phyloP scores from a whole-genome alignment of 2,113 vertebrate genomes.

The Prietella phreatophila region DNA sequence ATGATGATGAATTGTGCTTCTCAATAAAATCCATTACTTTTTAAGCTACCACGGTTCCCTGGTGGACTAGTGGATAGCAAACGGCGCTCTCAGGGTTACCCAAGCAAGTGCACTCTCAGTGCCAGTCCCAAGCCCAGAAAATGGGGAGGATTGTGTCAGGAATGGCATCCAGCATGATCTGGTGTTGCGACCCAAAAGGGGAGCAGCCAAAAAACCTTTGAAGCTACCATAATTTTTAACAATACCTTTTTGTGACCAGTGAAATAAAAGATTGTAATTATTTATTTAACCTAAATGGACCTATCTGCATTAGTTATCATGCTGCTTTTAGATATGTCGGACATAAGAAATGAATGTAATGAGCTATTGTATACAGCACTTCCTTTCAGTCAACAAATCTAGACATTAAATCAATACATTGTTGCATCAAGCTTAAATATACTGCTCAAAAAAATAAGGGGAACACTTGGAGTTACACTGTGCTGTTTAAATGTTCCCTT shows the following conservation, averaged over 20 bases:
- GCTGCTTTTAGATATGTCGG: not conserved
- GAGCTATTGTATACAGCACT: not conserved
- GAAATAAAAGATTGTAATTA: not conserved
- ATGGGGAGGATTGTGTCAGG: no score
- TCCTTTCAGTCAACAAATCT: not conserved
- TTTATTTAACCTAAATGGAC: not conserved
- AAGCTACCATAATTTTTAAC: not conserved
- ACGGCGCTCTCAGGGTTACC: no score
- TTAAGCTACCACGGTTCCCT: not conserved
- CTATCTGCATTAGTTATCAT: not conserved
- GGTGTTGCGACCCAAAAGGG: no score
- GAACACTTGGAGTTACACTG: no score
- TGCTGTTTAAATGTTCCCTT: no score
- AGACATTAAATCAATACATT: not conserved
- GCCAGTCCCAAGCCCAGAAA: no score
- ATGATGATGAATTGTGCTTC: not conserved
- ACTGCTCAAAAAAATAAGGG: no score
- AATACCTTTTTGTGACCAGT: not conserved
- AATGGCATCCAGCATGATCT: no score
- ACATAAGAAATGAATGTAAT: not conserved
- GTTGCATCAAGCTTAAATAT: not conserved
- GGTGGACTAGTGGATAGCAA: no score
- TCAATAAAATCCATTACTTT: not conserved
- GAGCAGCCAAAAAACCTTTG: no score
- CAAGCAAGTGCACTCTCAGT: no score